Evolutionary conservation across 2,113 vertebrate species (phyloP).

Genomic region (Gambusia holbrooki): DNA sequence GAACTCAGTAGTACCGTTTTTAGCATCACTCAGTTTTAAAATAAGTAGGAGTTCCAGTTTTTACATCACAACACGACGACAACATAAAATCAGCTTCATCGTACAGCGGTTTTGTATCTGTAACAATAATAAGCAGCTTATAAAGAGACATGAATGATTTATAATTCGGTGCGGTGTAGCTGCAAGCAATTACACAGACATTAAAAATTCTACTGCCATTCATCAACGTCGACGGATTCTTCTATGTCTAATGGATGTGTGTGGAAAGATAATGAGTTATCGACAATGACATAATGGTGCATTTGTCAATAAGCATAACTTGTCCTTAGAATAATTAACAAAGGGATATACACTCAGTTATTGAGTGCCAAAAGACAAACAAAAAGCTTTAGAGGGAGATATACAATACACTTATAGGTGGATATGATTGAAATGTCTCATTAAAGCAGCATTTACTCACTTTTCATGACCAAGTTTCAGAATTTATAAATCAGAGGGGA

Average conservation of each 20-base stretch:
- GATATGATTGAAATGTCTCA: neutral
- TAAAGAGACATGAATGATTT: neutral
- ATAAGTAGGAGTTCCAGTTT: too few species aligned
- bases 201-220: neutral
- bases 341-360: neutral
- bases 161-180: neutral
- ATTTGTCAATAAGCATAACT: constrained; percentile 11
- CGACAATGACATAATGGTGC: neutral
- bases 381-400: too few species aligned
- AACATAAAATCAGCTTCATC: neutral
- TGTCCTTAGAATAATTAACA: constrained; percentile 2
- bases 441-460: neutral
- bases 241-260: neutral
- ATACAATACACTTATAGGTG: neutral
- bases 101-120: neutral
- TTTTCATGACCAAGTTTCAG: neutral
- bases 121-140: neutral
- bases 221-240: neutral
- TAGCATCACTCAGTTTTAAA: too few species aligned
- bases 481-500: neutral
- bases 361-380: neutral
- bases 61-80: neutral
- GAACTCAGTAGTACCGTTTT: too few species aligned
- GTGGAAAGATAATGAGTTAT: constrained; percentile 21
- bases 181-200: constrained; percentile 1